phyloP scores from a whole-genome alignment of 2,888 invertebrate genomes.

The Apamea epomidion region DNA sequence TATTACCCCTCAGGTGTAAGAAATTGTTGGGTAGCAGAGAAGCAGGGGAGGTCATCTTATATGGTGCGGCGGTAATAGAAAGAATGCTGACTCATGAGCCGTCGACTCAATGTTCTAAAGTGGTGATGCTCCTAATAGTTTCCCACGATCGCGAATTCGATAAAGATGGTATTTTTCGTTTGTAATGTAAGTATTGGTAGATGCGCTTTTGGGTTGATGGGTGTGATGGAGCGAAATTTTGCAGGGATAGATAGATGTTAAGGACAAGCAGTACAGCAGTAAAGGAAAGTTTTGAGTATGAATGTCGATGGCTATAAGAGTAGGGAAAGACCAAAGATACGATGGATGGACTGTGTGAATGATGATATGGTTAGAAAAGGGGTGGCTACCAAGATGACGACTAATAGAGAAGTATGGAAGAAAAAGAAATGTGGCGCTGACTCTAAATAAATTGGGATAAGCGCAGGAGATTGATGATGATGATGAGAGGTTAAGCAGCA shows the following conservation, averaged over 20 bases:
- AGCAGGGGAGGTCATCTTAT: slow-evolving; percentile 57
- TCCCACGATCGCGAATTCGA: slow-evolving; percentile 89
- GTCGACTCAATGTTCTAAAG: slow-evolving; percentile 79
- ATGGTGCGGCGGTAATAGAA: slow-evolving; percentile 73
- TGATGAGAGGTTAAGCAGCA: neutral
- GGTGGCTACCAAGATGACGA: no score
- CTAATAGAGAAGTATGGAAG: no score
- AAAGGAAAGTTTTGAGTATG: no score
- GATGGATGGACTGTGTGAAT: no score
- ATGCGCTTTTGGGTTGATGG: slow-evolving; percentile 31
- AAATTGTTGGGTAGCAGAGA: slow-evolving; percentile 20
- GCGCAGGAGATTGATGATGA: no score
- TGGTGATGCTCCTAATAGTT: slow-evolving; percentile 75
- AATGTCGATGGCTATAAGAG: no score
- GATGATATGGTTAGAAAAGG: no score
- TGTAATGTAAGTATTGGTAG: slow-evolving; percentile 41
- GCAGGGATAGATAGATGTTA: slow-evolving; percentile 6
- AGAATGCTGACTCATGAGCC: slow-evolving; percentile 83
- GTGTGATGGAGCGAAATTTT: slow-evolving; percentile 53
- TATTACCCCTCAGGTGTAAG: neutral
- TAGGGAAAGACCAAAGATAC: no score
- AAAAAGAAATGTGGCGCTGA: no score
- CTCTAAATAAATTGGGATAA: no score
- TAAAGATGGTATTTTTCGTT: slow-evolving; percentile 71
- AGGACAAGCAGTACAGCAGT: no score